A percentile compares a stretch with the other conserved stretches of the same genome.
phyloP scores from a whole-genome alignment of 2,888 invertebrate species.

The Noctua janthina region DNA sequence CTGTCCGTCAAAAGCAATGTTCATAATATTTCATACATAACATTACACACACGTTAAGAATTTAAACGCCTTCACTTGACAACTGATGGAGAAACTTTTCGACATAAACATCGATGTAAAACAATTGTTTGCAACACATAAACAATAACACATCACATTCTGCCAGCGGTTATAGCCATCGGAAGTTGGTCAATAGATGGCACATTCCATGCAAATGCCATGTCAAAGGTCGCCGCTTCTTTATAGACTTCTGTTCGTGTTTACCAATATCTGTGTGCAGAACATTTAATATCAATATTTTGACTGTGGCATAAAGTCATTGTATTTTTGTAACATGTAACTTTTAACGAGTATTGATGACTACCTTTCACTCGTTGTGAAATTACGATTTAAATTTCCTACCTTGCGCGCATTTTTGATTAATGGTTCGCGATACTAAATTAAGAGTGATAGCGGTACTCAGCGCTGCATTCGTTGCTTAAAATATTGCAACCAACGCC shows the following conservation, averaged over 20 bases:
- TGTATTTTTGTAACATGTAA: constrained; percentile 17
- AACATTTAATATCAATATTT: constrained; percentile 60
- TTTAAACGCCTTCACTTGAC: constrained; percentile 14
- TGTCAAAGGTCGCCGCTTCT: constrained; percentile 74
- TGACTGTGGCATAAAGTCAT: constrained; percentile 22
- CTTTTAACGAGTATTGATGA: constrained; percentile 57
- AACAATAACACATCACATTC: constrained; percentile 49
- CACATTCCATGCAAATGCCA: constrained; percentile 75
- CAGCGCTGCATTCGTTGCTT: constrained; percentile 43
- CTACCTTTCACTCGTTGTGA: constrained; percentile 60
- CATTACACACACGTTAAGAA: not conserved
- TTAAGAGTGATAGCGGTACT: constrained; percentile 61
- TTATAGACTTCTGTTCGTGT: constrained; percentile 74
- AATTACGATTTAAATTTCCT: constrained; percentile 64
- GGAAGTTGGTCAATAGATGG: constrained; percentile 67
- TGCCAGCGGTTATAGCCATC: constrained; percentile 56
- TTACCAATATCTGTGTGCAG: constrained; percentile 51
- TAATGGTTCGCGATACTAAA: constrained; percentile 60
- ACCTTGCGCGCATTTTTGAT: constrained; percentile 60
- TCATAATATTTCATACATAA: constrained; percentile 3
- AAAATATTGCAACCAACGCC: constrained; percentile 55
- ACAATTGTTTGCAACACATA: constrained; percentile 52
- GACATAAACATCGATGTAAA: constrained; percentile 42
- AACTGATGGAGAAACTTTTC: constrained; percentile 19
- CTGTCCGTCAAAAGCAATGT: not conserved